phyloP scores from a whole-genome alignment of 1,140 invertebrate genomes.

The Rhynchophorus ferrugineus region DNA sequence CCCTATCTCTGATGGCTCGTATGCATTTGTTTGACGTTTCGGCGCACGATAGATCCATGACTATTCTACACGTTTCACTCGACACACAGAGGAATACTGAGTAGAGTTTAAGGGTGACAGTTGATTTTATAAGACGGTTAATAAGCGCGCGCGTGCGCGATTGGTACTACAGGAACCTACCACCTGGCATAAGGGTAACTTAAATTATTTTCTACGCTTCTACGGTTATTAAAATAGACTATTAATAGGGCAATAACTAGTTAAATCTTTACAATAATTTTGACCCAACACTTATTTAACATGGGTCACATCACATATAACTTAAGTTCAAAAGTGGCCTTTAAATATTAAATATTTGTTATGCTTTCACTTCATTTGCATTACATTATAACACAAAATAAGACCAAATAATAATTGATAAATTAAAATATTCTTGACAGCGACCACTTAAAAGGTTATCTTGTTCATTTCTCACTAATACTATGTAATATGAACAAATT shows the following conservation, averaged over 20 bases:
- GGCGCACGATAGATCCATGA: slow-evolving; percentile 17
- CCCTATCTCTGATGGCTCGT: slow-evolving; percentile 45
- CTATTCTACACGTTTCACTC: slow-evolving; percentile 5
- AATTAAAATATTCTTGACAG: too few relatives aligned
- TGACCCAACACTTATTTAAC: too few relatives aligned
- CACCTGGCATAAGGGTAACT: slow-evolving; percentile 6
- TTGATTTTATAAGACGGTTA: slow-evolving; percentile 11
- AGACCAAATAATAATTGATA: too few relatives aligned
- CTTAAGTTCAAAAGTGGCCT: too few relatives aligned
- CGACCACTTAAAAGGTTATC: too few relatives aligned
- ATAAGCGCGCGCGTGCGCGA: slow-evolving; percentile 8
- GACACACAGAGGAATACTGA: slow-evolving; percentile 8
- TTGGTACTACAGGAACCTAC: not conserved
- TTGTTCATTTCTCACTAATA: too few relatives aligned
- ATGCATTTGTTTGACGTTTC: slow-evolving; percentile 18
- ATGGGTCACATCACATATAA: too few relatives aligned
- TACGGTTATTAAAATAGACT: not conserved
- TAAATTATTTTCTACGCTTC: slow-evolving; percentile 1
- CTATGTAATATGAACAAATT: too few relatives aligned
- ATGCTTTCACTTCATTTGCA: too few relatives aligned
- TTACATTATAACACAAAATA: too few relatives aligned
- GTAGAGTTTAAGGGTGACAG: slow-evolving; percentile 9
- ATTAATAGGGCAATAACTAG: not conserved
- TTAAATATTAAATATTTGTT: too few relatives aligned
- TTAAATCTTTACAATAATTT: not conserved